These are phyloP conservation scores for Sapajus apella DNA, from an alignment of 2,113 vertebrate species.

Conservation along the genomic window DNA sequence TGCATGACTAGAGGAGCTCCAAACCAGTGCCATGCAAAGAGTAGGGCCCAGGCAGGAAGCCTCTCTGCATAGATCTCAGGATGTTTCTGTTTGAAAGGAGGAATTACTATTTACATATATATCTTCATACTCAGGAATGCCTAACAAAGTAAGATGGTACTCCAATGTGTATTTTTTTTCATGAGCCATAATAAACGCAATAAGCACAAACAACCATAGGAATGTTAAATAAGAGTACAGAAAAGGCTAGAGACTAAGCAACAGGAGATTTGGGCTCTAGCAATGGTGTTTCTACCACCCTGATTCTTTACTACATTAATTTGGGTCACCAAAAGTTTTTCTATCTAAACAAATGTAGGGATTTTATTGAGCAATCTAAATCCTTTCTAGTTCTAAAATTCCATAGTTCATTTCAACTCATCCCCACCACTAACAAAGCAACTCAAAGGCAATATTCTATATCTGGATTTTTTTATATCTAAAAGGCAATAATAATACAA, in stretches of 20 bases:
- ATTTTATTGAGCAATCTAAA: background rate
- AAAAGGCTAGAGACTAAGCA: background rate
- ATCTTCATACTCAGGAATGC: background rate
- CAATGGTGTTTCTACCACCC: background rate
- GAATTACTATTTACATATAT: background rate
- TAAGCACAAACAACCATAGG: background rate
- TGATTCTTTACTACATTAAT: background rate
- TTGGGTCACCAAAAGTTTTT: background rate
- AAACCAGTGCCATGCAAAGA: background rate
- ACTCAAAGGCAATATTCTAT: background rate
- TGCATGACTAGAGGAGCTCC: background rate
- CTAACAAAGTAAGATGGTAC: background rate
- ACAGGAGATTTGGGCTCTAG: background rate
- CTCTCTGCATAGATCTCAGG: background rate
- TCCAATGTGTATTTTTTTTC: slow-evolving; percentile 16
- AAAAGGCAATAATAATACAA: background rate
- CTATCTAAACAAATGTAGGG: background rate
- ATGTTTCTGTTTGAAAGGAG: background rate
- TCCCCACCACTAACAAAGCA: background rate
- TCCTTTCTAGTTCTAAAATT: background rate
- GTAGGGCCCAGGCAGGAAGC: background rate
- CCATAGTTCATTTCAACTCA: background rate
- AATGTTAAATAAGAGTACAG: background rate
- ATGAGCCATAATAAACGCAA: background rate
- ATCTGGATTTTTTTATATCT: background rate